These are phyloP conservation scores for Dynastes grantii DNA, from an alignment of 2,888 invertebrate species.

Conservation along the genomic window DNA sequence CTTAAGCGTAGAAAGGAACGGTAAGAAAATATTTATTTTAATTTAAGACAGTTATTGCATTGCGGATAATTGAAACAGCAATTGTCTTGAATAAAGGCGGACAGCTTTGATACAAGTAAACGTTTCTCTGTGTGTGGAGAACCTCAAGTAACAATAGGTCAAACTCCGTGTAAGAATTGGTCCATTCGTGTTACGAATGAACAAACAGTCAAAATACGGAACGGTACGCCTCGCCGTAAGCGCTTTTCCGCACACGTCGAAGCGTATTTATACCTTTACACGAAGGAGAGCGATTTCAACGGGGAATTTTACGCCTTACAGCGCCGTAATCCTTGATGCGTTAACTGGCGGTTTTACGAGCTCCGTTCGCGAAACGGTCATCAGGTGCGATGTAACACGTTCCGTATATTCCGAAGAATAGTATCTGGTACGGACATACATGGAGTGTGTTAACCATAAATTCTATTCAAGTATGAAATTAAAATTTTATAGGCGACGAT, in stretches of 20 bases:
- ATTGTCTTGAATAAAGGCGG: too few relatives aligned
- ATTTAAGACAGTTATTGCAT: too few relatives aligned
- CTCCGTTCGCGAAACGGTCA: background rate
- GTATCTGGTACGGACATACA: background rate
- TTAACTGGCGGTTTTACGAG: conserved; percentile 4
- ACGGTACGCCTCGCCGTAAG: background rate
- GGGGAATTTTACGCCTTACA: background rate
- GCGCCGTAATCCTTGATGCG: background rate
- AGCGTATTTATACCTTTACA: conserved; percentile 2
- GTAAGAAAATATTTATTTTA: too few relatives aligned
- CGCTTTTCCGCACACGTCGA: background rate
- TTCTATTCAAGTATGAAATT: conserved; percentile 12
- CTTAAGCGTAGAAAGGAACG: too few relatives aligned
- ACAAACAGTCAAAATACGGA: background rate
- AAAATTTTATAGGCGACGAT: background rate
- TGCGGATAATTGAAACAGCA: too few relatives aligned
- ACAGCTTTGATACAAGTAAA: too few relatives aligned
- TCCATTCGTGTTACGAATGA: too few relatives aligned
- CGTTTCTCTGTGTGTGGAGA: too few relatives aligned
- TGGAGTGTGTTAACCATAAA: background rate
- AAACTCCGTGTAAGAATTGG: too few relatives aligned
- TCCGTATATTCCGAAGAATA: background rate
- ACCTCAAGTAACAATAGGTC: too few relatives aligned
- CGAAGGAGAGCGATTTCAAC: background rate
- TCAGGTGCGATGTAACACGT: conserved; percentile 3